A percentile compares a stretch with the other conserved stretches of the same genome.
Evolutionary conservation across 2,888 invertebrate species (phyloP).

Genomic region (Argyra leucocephala): DNA sequence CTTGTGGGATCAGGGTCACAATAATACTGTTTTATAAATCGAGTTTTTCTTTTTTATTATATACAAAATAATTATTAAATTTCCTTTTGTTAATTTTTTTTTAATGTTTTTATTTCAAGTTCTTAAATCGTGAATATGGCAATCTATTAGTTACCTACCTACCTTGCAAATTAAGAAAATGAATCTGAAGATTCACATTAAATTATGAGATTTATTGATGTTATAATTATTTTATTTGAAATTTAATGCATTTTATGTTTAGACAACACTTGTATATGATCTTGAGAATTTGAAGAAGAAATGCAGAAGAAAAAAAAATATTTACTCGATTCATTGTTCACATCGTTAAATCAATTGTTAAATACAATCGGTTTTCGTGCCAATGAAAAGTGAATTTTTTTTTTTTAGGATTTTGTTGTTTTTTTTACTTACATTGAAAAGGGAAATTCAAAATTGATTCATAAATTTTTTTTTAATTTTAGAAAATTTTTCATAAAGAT

Average conservation of each 20-base stretch:
- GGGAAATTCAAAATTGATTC: not conserved
- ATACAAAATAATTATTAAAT: no score
- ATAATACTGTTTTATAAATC: no score
- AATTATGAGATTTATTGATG: not conserved
- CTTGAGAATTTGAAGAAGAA: not conserved
- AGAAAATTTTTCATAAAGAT: not conserved
- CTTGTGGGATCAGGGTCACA: no score
- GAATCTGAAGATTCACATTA: not conserved
- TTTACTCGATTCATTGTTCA: not conserved
- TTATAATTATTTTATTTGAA: not conserved
- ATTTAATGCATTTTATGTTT: not conserved
- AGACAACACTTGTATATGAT: not conserved
- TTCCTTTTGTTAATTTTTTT: no score
- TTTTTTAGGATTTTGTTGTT: not conserved
- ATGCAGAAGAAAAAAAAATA: no score
- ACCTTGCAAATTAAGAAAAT: not conserved
- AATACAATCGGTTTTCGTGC: not conserved
- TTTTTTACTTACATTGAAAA: not conserved
- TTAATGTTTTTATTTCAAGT: no score
- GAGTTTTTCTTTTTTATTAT: no score
- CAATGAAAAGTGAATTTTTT: not conserved
- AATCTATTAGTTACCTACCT: no score
- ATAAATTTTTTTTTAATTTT: not conserved
- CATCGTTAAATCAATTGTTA: not conserved
- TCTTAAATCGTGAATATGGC: no score